Evolutionary conservation across 2,113 vertebrate genomes (phyloP), one percentile per base, ranked within the genome.

Genomic region (Tetrao urogallus): DNA sequence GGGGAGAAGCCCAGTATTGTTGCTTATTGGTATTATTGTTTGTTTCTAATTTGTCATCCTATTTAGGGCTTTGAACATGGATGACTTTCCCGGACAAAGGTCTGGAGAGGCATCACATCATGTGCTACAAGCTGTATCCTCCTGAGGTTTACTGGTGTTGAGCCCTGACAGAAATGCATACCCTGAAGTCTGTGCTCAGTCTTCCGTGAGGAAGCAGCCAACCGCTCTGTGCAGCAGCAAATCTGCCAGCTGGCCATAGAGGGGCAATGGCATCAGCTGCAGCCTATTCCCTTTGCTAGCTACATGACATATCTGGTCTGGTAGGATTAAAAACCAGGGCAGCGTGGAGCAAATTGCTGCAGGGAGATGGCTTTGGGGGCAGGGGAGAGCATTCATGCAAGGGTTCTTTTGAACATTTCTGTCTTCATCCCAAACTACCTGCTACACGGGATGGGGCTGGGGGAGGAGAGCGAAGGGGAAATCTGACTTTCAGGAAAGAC

Each of bases 131-230:
- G 54, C 71, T 57, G 30, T 36, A 88, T 52, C 45, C 90, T 87
- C 92, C 86, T 67, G 86, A 84, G 82, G 72, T 48, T 76, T n/a
- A 18, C 77, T 25, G 65, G 32, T 52, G 75, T 30, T 78, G 67
- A 80, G 94, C 85, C 54, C 65, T 10, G 85, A 34, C 91, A 84
- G 77, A 92, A 90, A 82, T 63, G 63, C 86, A 52, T 32, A 73
- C 54, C 93, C 94, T 90, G 78, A 71, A 90, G 93, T 73, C 83
- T 77, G 94, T 83, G 94, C 86, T 93, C 96, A 71, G 75, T 13
- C 95, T 32, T 89, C 95, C 80, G 42, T 90, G 93, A 95, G 95
- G 32, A 85, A 76, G 89, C 86, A 92, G 86, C 93, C 93, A 95
- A 90, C 30, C 6, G 81, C 83, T 92, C 86, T 47, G 91, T 64